These are phyloP conservation scores for Progne subis DNA, from an alignment of 2,113 vertebrate species.

Conservation along the genomic window DNA sequence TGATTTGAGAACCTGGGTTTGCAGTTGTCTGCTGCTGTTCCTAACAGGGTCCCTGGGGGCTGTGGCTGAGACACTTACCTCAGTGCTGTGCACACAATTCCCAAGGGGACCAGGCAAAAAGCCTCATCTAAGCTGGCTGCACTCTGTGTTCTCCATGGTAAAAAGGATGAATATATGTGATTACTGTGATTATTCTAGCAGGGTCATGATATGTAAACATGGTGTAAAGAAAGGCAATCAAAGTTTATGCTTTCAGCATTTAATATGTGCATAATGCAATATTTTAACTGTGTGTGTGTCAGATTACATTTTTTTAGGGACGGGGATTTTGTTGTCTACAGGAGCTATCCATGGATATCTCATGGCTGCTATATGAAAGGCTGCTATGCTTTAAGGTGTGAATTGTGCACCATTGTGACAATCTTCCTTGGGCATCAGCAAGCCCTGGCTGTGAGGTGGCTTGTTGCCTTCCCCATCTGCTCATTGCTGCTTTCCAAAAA, in stretches of 20 bases:
- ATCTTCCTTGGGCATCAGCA: background rate
- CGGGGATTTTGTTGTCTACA: background rate
- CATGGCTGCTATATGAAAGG: background rate
- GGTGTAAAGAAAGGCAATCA: background rate
- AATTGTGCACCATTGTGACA: background rate
- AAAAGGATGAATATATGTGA: background rate
- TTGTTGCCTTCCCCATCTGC: slow-evolving; percentile 34
- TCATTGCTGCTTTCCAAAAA: slow-evolving; percentile 8
- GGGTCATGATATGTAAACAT: background rate
- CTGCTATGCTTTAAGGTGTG: background rate
- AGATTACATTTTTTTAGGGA: background rate
- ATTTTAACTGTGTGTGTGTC: background rate
- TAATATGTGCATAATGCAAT: background rate
- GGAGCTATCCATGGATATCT: background rate
- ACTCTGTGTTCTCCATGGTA: background rate
- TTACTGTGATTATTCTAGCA: background rate
- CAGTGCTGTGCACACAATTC: background rate
- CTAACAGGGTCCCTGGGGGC: background rate
- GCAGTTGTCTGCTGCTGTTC: background rate
- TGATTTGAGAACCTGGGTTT: background rate
- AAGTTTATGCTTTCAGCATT: background rate
- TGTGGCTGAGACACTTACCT: background rate
- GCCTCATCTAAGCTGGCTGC: background rate
- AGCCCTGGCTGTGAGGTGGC: background rate
- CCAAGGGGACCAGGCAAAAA: background rate